Conservation (phyloP, 2,888 invertebrate species). For the Thereva unica region DNA sequence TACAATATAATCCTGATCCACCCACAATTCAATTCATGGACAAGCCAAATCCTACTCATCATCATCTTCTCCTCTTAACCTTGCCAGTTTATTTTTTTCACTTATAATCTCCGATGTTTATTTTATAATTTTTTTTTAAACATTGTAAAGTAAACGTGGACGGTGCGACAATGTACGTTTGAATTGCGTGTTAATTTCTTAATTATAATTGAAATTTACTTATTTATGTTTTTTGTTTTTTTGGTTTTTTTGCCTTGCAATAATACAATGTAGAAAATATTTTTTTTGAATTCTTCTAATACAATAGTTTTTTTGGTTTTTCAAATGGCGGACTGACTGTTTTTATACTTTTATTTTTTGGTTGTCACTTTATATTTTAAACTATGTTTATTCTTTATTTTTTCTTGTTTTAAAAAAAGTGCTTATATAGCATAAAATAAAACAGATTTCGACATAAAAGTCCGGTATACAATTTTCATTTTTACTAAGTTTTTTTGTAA, state of each 20-base stretch:
- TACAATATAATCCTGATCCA: too few relatives aligned
- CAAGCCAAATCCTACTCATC: too few relatives aligned
- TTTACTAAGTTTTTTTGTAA: too few relatives aligned
- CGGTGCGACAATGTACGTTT: conserved; percentile 28
- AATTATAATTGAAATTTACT: conserved; percentile 28
- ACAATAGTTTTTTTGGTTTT: not conserved
- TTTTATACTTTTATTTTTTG: conserved; percentile 9
- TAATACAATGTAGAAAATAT: conserved; percentile 25
- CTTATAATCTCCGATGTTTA: not conserved
- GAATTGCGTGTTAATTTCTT: conserved; percentile 10
- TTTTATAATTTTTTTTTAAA: conserved; percentile 7
- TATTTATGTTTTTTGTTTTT: conserved; percentile 20
- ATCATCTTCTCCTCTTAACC: too few relatives aligned
- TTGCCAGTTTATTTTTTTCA: conserved; percentile 17
- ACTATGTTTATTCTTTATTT: conserved; percentile 8
- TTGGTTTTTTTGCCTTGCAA: conserved; percentile 12
- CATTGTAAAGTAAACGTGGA: conserved; percentile 30
- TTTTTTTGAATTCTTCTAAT: conserved; percentile 10
- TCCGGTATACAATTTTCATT: too few relatives aligned
- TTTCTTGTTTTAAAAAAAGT: not conserved
- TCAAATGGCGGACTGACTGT: conserved; percentile 36
- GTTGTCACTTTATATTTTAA: conserved; percentile 14
- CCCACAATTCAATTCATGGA: too few relatives aligned
- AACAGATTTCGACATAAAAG: too few relatives aligned
- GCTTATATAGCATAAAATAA: not conserved